phyloP scores from a whole-genome alignment of 2,888 invertebrate genomes.

The Eilema depressum region DNA sequence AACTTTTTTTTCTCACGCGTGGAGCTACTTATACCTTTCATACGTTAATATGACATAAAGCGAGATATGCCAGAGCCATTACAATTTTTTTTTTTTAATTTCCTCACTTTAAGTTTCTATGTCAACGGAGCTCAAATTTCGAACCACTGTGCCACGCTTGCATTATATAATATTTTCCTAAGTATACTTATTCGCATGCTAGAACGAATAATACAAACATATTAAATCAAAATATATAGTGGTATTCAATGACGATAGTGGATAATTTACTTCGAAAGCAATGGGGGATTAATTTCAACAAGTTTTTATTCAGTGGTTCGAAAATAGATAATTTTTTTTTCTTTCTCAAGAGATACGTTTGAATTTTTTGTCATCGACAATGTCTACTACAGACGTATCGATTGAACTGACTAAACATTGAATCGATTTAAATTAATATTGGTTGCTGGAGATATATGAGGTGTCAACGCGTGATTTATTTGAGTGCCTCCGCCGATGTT shows the following conservation, averaged over 20 bases:
- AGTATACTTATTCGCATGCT: no score
- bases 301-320: not conserved
- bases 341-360: not conserved
- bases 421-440: constrained; percentile 66
- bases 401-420: constrained; percentile 55
- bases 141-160: no score
- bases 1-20: no score
- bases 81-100: no score
- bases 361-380: not conserved
- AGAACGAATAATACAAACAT: no score
- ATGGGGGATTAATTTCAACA: not conserved
- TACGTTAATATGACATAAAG: no score
- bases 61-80: no score
- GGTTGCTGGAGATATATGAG: constrained; percentile 73
- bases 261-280: not conserved
- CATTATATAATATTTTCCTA: no score
- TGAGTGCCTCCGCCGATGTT: constrained; percentile 51
- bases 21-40: no score
- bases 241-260: not conserved
- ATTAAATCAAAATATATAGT: no score
- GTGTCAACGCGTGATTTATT: constrained; percentile 80
- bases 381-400: constrained; percentile 47
- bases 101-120: no score
- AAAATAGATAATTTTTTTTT: not conserved
- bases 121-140: no score